These are phyloP conservation scores for Nycticorax nycticorax DNA, from an alignment of 2,113 vertebrate genomes.

Conservation along the genomic window DNA sequence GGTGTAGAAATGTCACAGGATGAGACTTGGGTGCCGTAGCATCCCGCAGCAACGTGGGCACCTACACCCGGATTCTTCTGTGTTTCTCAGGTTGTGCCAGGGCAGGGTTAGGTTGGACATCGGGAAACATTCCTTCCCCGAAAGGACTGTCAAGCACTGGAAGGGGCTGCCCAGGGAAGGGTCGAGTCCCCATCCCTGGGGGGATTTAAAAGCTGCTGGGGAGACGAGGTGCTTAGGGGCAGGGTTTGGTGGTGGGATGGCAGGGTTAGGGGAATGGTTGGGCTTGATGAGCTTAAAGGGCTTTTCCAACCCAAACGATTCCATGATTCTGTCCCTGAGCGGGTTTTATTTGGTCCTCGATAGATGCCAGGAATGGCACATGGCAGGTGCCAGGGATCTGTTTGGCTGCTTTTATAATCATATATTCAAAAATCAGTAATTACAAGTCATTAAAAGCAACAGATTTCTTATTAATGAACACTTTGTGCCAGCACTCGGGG, in stretches of 20 bases:
- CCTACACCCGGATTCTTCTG: not conserved
- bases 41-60: not conserved
- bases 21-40: not conserved
- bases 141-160: no score
- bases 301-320: no score
- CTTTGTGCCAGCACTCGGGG: not conserved
- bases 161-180: no score
- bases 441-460: slow-evolving; percentile 20
- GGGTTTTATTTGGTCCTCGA: not conserved
- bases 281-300: no score
- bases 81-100: no score
- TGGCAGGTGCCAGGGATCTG: not conserved
- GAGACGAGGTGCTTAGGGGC: no score
- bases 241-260: no score
- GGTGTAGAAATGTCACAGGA: not conserved
- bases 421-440: slow-evolving; percentile 22
- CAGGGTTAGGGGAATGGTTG: no score
- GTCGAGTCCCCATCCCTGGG: no score
- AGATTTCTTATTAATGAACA: not conserved
- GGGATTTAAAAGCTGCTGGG: no score
- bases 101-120: no score
- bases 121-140: no score
- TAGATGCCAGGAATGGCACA: not conserved
- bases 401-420: not conserved
- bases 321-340: not conserved